Base-by-base conservation (phyloP, 2,888 invertebrate species). In the Odontomyia ornata region DNA sequence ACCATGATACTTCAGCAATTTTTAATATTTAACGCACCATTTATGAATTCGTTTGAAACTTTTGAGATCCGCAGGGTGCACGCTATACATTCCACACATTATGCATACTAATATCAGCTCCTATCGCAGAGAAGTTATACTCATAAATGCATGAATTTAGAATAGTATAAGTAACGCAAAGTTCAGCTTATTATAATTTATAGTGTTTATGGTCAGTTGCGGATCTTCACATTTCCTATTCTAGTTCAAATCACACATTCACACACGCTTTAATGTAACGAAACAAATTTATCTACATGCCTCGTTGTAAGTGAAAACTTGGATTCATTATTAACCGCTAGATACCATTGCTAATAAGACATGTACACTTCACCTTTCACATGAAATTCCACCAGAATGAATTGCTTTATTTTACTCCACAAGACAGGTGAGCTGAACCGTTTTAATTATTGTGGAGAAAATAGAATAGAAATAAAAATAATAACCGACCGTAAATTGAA, bases 401-500 rank as follows among this genome's bases (percentile, higher is more conserved):
- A 60, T 60, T 18, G 21, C 57, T 60, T 60, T 18, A 60, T 60
- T 60, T 25, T 60, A 21, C 25, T n/a, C 25, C 57, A 9, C 57
- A 60, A 9, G 9, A 60, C 57, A 60, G 57, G 25, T 25, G 52
- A 60, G 57, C 4, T 25, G 52, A 60, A 60, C 57, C 57, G 57
- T 60, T 60, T 60, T 60, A 60, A 60, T 60, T 60, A 23, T 60
- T 60, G 60, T 5, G 11, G 21, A 25, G 11, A 60, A 23, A 23
- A 60, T n/a, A 60, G 18, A 52, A 52, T 1, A 60, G 2, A 23
- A 28, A n/a, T 30, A 72, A 28, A 56, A 27, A 56, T 56, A 27
- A 72, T 27, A 30, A 30, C 23, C 15, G 13, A 64, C 64, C 64
- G 64, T 25, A 64, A 27, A 64, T 27, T 64, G 64, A 64, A 30